Evolutionary conservation across 2,888 invertebrate species (phyloP).

Genomic region (Ormyrus labotus): DNA sequence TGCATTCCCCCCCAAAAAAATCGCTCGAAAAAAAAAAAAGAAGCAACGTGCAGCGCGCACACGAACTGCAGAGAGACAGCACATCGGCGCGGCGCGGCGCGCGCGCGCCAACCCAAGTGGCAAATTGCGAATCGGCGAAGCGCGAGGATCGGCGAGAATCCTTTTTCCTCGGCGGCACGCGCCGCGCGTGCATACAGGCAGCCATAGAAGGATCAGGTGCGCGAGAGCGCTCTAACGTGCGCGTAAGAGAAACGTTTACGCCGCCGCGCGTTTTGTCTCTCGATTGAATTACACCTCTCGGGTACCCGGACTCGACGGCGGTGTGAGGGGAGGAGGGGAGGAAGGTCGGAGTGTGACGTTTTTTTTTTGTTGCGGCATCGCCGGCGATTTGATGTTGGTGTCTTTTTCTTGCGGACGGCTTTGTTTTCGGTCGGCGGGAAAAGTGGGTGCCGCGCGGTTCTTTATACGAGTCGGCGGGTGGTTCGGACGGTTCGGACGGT

Average conservation of each 20-base stretch:
- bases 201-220: constrained; percentile 28
- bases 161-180: constrained; percentile 29
- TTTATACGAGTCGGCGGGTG: no score
- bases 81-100: no score
- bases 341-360: no score
- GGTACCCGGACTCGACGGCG: neutral
- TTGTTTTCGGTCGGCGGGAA: no score
- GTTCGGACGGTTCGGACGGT: no score
- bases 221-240: neutral
- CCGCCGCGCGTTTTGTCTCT: constrained; percentile 1
- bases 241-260: neutral
- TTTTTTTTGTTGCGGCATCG: no score
- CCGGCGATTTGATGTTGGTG: no score
- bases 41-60: neutral
- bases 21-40: neutral
- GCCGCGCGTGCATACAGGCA: constrained; percentile 13
- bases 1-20: no score
- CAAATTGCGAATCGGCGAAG: constrained; percentile 33
- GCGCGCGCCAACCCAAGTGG: constrained; percentile 26
- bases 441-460: no score
- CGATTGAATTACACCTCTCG: constrained; percentile 25
- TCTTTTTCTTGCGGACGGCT: no score
- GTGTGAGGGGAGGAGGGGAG: no score
- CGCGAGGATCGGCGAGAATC: constrained; percentile 25
- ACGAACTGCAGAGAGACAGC: no score